Base-by-base conservation (phyloP, 1,140 invertebrate genomes). In the Ganaspis sp. region DNA sequence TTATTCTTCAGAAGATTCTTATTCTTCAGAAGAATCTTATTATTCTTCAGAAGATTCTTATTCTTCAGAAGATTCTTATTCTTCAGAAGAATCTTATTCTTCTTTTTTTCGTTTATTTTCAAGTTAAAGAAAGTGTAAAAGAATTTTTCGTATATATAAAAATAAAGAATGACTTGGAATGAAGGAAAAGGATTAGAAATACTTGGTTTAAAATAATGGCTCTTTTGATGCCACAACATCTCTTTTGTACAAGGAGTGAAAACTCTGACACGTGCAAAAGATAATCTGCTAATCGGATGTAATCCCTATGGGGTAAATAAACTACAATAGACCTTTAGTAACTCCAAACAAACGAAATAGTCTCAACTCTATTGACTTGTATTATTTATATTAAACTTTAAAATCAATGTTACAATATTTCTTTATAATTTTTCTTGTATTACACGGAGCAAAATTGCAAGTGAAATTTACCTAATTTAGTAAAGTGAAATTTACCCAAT, bases 251-350 rank as follows among this genome's bases (percentile, higher is more conserved):
- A 64, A 49, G 45, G 12, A 26, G 23, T 64, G 12, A n/a, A 64
- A 29, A 29, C 26, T 64, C 23, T 12, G 58, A 15, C 58, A 29
- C 58, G 58, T 64, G 58, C 58, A 29, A 64, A 64, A 64, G 58
- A 64, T 64, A 64, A 64, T 42, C 11, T 23, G 64, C 69, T 72
- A 84, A 75, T 75, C 38, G 76, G 5, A 15, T 45, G 58, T 64
- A 64, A 64, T 64, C 58, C 26, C 58, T 64, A 26, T 58, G 23
- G 54, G 54, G 54, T 58, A 29, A 12, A 29, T 4, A 64, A 64
- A 34, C 23, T 64, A 64, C 58, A 64, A 23, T 58, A 9, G 49
- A 49, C 8, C n/a, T 49, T 1, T n/a, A 49, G 19, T 1, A 49
- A 15, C 19, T 5, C 15, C n/a, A 17, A 42, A n/a, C 2, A 17